A percentile compares a stretch with the other conserved stretches of the same genome.
Conservation (phyloP, 64 coral and sea anemone genomes). For the Montipora foliosa region DNA sequence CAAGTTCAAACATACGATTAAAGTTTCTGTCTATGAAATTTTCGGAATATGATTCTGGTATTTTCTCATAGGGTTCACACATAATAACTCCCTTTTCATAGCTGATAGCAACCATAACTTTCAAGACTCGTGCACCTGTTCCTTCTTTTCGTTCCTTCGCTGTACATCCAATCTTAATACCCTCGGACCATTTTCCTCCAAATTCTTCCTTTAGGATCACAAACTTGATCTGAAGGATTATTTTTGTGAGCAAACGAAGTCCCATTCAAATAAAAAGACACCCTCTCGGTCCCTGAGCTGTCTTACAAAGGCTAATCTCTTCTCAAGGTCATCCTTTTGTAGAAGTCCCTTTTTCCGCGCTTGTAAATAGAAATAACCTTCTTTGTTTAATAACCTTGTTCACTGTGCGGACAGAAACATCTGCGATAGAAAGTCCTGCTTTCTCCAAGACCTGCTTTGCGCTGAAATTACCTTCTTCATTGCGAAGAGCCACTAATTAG, state of each 20-base stretch:
- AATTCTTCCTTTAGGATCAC: not conserved
- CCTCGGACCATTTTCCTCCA: slow-evolving; percentile 31
- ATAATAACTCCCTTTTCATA: slow-evolving; percentile 39
- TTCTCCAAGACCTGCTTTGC: slow-evolving; percentile 16
- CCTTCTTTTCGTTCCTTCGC: slow-evolving; percentile 36
- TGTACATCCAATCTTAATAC: slow-evolving; percentile 18
- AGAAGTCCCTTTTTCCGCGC: slow-evolving; percentile 37
- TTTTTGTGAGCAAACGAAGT: slow-evolving; percentile 21
- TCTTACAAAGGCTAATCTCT: slow-evolving; percentile 6
- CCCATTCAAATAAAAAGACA: slow-evolving; percentile 1
- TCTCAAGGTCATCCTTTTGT: slow-evolving; percentile 33
- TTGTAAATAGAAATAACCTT: slow-evolving; percentile 43
- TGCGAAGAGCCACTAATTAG: not conserved
- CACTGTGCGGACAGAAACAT: slow-evolving; percentile 48
- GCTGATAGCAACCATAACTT: slow-evolving; percentile 18
- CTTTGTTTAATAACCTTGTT: slow-evolving; percentile 10
- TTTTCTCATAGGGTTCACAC: slow-evolving; percentile 41
- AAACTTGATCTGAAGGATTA: slow-evolving; percentile 36
- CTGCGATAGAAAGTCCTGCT: slow-evolving; percentile 1
- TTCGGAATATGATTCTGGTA: slow-evolving; percentile 5
- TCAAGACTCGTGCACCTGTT: not conserved
- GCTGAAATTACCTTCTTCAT: slow-evolving; percentile 39
- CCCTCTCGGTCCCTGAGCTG: not conserved
- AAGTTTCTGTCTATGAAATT: slow-evolving; percentile 47
- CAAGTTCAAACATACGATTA: slow-evolving; percentile 2